phyloP scores from a whole-genome alignment of 2,113 vertebrate species.

The Xiphophorus hellerii region DNA sequence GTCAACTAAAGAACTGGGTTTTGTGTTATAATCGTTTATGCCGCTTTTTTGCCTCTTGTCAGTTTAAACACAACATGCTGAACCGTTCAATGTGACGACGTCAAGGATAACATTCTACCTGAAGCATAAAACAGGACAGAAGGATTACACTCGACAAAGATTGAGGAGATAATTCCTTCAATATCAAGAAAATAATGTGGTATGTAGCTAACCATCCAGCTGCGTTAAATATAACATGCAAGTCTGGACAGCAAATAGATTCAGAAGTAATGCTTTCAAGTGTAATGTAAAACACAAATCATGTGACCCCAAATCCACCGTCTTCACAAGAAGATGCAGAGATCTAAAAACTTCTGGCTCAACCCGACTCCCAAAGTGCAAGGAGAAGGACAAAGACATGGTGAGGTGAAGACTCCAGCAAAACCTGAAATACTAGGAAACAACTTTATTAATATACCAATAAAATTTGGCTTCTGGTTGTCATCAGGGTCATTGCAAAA shows the following conservation, averaged over 20 bases:
- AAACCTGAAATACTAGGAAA: no score
- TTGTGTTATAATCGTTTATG: constrained; percentile 38
- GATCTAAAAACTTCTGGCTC: neutral
- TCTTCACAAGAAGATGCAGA: neutral
- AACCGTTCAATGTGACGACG: constrained; percentile 1
- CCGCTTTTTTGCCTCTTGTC: constrained; percentile 35
- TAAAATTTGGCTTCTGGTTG: neutral
- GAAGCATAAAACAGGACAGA: neutral
- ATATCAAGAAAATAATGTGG: neutral
- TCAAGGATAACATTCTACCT: constrained; percentile 26
- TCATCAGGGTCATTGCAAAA: neutral
- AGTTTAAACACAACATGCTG: constrained; percentile 18
- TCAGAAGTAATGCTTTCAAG: neutral
- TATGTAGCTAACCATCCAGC: neutral
- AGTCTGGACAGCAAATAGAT: neutral
- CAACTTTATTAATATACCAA: neutral
- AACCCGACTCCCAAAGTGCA: neutral
- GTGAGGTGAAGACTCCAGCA: no score
- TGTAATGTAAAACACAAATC: neutral
- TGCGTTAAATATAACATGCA: neutral
- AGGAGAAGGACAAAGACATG: no score
- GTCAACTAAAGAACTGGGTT: constrained; percentile 45
- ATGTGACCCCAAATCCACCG: neutral
- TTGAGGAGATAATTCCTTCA: neutral
- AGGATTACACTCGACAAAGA: neutral